Base-by-base conservation (phyloP, 1,140 invertebrate genomes). In the Vollenhovia emeryi region DNA sequence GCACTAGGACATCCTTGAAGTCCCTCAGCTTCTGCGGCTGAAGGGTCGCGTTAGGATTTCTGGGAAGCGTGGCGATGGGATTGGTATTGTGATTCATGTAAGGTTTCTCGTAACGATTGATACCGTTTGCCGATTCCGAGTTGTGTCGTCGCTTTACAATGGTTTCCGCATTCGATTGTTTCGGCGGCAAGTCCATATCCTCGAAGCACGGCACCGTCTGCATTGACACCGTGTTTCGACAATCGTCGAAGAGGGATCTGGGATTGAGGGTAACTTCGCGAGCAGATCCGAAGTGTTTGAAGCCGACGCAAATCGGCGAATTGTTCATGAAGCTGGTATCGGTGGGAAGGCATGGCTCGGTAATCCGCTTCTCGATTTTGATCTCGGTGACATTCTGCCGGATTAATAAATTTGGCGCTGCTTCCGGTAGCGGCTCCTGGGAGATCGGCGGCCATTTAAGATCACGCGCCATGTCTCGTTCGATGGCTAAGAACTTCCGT, bases 391-490 rank as follows among this genome's bases (percentile, higher is more conserved):
- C 92, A 57, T 93, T 94, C 43, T 93, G 94, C 0, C 94, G 90
- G 2, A 94, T 93, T 0, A 94, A 74, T 7, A 94, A 88, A 48
- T 94, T 92, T 0, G 94, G 93, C 0, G 91, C 86, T 0, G 90
- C 87, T 82, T 94, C 95, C 0, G 93, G 94, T 3, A 94, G 40
- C 0, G 94, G 93, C 48, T 95, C 94, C 8, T 92, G 91, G 0
- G 93, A 93, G 3, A 95, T 86, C 0, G 95, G 95, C 9, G 97
- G 97, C 97, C 97, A 97, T 71, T 95, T 95, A 0, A 91, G 88
- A 87, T 96, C 95, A 15, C 92, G 89, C n/a, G 94, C 91, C 76
- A 97, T 91, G 55, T 96, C 95, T 13, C 95, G 92, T 80, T 97
- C 96, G 4, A 97, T 94, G 9, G 95, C 94, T 40, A 97, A 92